These are phyloP conservation scores for Nasonovia ribisnigri DNA, from an alignment of 2,888 invertebrate genomes.

Conservation along the genomic window DNA sequence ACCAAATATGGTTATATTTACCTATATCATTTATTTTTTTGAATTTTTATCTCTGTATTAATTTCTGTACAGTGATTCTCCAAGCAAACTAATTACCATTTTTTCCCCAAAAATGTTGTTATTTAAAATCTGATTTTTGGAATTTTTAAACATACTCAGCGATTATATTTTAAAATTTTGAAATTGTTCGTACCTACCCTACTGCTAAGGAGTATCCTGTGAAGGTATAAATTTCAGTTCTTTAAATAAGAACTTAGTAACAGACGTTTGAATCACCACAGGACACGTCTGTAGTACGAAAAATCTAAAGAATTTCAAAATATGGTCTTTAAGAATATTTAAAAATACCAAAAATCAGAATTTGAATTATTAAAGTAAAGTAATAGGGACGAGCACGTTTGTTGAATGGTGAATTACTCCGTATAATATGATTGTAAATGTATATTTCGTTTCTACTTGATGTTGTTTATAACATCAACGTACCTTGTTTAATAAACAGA, in stretches of 20 bases:
- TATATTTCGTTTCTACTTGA: neutral
- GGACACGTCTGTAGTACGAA: too few species aligned
- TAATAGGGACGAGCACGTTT: neutral
- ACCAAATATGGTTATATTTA: neutral
- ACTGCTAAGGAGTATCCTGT: neutral
- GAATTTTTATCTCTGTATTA: neutral
- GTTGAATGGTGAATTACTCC: neutral
- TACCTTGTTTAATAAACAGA: conserved; percentile 11
- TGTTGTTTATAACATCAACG: neutral
- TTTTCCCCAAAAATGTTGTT: neutral
- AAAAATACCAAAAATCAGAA: neutral
- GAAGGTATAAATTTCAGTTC: neutral
- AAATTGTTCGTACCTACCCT: neutral
- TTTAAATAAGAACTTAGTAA: neutral
- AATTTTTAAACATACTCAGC: neutral
- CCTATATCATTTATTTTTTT: neutral
- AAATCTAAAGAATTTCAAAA: too few species aligned
- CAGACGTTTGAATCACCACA: too few species aligned
- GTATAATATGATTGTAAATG: too few species aligned
- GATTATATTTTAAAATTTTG: neutral
- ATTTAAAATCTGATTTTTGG: neutral
- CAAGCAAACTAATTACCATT: neutral
- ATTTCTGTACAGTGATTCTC: neutral
- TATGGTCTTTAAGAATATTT: too few species aligned
- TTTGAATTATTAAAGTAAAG: neutral